These are phyloP conservation scores for Meandrusa payeni DNA, from an alignment of 2,888 invertebrate genomes.

Conservation along the genomic window DNA sequence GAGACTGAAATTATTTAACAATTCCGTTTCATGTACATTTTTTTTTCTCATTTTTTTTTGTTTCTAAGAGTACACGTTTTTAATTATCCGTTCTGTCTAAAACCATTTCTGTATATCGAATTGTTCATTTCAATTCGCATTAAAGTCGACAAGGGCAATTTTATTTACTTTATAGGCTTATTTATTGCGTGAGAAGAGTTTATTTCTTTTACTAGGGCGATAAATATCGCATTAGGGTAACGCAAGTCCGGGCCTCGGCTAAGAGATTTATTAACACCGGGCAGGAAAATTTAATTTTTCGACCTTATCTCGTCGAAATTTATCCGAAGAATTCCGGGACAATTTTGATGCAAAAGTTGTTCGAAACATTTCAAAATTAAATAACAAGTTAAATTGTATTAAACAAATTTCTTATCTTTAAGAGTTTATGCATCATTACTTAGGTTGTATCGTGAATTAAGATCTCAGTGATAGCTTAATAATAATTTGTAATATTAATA, in stretches of 20 bases:
- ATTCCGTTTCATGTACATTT: too few species aligned
- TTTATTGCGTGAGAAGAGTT: constrained; percentile 59
- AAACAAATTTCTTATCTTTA: not conserved
- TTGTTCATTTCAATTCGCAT: constrained; percentile 20
- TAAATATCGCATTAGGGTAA: constrained; percentile 72
- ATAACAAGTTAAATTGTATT: not conserved
- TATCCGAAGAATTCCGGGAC: constrained; percentile 38
- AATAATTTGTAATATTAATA: too few species aligned
- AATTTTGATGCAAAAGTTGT: constrained; percentile 28
- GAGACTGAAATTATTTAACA: too few species aligned
- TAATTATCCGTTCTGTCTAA: not conserved
- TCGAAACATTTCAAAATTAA: constrained; percentile 5
- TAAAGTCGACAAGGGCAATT: constrained; percentile 21
- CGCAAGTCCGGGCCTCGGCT: constrained; percentile 37
- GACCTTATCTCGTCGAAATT: constrained; percentile 49
- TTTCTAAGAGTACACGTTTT: too few species aligned
- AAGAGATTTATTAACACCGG: constrained; percentile 60
- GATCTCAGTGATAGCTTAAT: too few species aligned
- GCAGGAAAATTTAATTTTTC: constrained; percentile 49
- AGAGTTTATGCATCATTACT: not conserved
- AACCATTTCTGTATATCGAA: not conserved
- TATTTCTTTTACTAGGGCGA: constrained; percentile 57
- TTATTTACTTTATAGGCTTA: constrained; percentile 50
- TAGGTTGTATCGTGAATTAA: too few species aligned
- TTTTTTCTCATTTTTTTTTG: too few species aligned